A percentile compares a stretch with the other conserved stretches of the same genome.
Conservation (phyloP, 2,113 vertebrate species). For the Halichoerus grypus region DNA sequence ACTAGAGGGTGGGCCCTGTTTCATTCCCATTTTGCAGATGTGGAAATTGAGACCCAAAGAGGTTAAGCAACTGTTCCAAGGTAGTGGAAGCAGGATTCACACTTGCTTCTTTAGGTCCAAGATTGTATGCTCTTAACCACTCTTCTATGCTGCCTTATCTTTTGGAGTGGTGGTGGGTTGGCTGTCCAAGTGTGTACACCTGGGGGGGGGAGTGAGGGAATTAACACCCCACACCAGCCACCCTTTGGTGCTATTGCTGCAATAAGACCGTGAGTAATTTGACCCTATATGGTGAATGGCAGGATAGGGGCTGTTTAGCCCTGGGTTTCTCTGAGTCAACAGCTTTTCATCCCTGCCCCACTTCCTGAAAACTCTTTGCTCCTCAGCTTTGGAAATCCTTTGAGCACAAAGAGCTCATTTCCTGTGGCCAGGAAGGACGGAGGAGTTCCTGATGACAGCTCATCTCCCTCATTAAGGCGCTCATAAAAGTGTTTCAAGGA, state of each 20-base stretch:
- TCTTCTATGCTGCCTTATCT: neutral
- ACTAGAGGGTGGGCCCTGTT: neutral
- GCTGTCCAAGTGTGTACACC: neutral
- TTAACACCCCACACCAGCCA: neutral
- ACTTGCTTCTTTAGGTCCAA: neutral
- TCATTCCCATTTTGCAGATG: constrained; percentile 40
- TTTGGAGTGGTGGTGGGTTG: neutral
- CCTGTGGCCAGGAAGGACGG: constrained; percentile 74
- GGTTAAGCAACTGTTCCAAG: neutral
- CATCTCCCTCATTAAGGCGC: constrained; percentile 79
- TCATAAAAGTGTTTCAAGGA: constrained; percentile 79
- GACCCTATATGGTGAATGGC: constrained; percentile 63
- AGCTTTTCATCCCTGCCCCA: constrained; percentile 62
- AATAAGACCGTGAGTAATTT: constrained; percentile 71
- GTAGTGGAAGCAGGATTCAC: neutral
- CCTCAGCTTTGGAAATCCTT: constrained; percentile 77
- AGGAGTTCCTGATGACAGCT: constrained; percentile 77
- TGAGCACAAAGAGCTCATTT: constrained; percentile 81
- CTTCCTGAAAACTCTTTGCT: constrained; percentile 78
- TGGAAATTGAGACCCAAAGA: neutral
- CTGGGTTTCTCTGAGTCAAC: constrained; percentile 69
- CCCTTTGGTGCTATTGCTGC: constrained; percentile 70
- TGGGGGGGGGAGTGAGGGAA: neutral
- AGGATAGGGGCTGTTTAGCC: constrained; percentile 72
- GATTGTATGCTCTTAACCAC: neutral